Evolutionary conservation across 2,888 invertebrate genomes (phyloP).

Genomic region (Mesochorus sp.): DNA sequence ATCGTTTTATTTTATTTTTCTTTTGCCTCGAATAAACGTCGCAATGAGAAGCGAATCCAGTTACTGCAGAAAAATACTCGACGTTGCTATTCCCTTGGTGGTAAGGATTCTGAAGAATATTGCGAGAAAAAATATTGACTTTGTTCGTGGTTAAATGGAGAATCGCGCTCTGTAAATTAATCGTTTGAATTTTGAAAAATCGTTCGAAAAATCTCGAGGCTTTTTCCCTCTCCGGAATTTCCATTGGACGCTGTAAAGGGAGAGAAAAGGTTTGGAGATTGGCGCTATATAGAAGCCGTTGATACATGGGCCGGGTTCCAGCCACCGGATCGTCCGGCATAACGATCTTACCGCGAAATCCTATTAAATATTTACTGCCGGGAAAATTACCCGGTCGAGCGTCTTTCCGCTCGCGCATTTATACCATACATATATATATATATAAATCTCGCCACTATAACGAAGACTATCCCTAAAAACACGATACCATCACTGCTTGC

Average conservation of each 20-base stretch:
- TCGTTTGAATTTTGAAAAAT: not conserved
- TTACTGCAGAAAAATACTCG: not conserved
- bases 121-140: too few relatives aligned
- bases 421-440: not conserved
- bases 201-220: not conserved
- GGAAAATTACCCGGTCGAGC: slow-evolving; percentile 63
- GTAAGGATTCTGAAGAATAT: too few relatives aligned
- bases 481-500: not conserved
- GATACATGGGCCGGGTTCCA: slow-evolving; percentile 19
- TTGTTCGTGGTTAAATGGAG: too few relatives aligned
- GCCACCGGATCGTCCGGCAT: slow-evolving; percentile 46
- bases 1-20: not conserved
- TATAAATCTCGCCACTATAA: not conserved
- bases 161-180: not conserved
- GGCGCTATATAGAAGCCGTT: not conserved
- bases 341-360: slow-evolving; percentile 63
- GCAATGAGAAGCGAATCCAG: too few relatives aligned
- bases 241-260: slow-evolving; percentile 17
- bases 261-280: not conserved
- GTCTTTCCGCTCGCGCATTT: slow-evolving; percentile 44
- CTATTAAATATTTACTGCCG: slow-evolving; percentile 71
- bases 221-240: slow-evolving; percentile 32
- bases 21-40: too few relatives aligned
- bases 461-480: not conserved
- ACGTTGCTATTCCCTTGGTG: too few relatives aligned